phyloP scores from a whole-genome alignment of 2,888 invertebrate species.

The Epinotia demarniana region DNA sequence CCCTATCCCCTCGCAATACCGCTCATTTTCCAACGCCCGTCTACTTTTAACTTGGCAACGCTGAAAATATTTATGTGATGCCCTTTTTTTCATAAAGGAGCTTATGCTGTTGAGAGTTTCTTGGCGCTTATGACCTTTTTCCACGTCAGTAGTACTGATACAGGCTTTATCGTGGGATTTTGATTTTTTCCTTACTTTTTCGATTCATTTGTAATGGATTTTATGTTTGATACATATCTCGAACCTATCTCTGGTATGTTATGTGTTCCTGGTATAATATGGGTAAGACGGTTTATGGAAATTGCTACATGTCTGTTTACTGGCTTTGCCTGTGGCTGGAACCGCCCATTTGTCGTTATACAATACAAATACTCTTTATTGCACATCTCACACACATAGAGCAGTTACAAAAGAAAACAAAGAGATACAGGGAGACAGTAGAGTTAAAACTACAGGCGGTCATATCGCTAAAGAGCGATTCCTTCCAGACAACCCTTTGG shows the following conservation, averaged over 20 bases:
- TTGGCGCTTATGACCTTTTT: neutral
- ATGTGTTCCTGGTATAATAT: constrained; percentile 27
- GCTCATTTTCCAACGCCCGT: neutral
- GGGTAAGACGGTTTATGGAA: neutral
- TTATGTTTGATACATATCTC: constrained; percentile 38
- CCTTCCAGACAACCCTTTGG: no score
- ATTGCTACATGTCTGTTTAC: neutral
- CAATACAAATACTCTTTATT: no score
- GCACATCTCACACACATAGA: no score
- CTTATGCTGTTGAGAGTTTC: neutral
- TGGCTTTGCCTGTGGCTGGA: no score
- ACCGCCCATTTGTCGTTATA: no score
- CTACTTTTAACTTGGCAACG: neutral
- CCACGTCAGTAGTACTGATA: neutral
- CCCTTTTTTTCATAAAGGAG: neutral
- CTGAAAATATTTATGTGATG: constrained; percentile 33
- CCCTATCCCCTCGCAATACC: constrained; percentile 14
- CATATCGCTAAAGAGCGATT: no score
- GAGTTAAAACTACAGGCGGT: no score
- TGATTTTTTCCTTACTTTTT: constrained; percentile 36
- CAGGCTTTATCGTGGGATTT: constrained; percentile 34
- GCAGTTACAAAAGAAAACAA: no score
- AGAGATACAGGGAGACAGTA: no score
- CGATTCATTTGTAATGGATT: constrained; percentile 41
- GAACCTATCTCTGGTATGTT: constrained; percentile 18